phyloP scores from a whole-genome alignment of 2,888 invertebrate species.

The Cheiracanthium punctorium region DNA sequence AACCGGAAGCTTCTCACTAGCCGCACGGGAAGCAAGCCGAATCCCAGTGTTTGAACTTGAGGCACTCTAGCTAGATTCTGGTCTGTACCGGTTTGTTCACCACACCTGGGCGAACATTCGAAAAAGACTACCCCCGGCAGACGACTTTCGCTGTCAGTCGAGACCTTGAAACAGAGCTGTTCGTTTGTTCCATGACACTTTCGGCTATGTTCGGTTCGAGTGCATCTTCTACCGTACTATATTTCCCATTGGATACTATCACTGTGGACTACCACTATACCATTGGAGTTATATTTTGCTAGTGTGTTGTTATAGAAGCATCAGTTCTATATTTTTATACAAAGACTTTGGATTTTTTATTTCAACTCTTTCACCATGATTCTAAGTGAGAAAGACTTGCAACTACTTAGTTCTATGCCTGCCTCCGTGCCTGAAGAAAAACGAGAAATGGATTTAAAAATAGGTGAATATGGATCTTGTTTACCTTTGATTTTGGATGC shows the following conservation, averaged over 20 bases:
- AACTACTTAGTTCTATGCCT: conserved; percentile 72
- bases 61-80: conserved; percentile 53
- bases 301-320: conserved; percentile 29
- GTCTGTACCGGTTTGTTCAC: conserved; percentile 58
- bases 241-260: not conserved
- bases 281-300: conserved; percentile 14
- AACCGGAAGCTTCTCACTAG: conserved; percentile 22
- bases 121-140: conserved; percentile 64
- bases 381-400: conserved; percentile 73
- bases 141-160: conserved; percentile 72
- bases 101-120: conserved; percentile 57
- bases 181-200: conserved; percentile 11
- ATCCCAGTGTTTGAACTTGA: conserved; percentile 58
- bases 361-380: conserved; percentile 71
- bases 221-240: not conserved
- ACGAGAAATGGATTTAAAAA: conserved; percentile 73
- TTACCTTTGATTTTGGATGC: not conserved
- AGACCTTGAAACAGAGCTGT: conserved; percentile 69
- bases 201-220: not conserved
- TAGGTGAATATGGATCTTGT: conserved; percentile 71
- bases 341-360: conserved; percentile 44
- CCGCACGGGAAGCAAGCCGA: conserved; percentile 19
- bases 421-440: conserved; percentile 71
- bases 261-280: not conserved
- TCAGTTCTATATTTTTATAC: conserved; percentile 16